These are phyloP conservation scores for Acanthurus tractus DNA, from an alignment of 2,797 vertebrate genomes.

Conservation along the genomic window DNA sequence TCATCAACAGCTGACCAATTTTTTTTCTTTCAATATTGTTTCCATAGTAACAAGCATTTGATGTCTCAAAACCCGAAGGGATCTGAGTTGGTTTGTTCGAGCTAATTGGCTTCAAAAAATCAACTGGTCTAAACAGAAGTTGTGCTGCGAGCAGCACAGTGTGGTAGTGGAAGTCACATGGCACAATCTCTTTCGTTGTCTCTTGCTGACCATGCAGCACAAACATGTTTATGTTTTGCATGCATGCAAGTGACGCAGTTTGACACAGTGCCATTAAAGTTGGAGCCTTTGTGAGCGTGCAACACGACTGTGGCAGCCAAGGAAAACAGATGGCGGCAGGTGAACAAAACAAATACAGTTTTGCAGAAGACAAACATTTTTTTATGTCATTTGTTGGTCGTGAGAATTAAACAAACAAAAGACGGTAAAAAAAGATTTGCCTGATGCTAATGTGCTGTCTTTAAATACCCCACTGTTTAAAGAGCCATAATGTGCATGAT, in stretches of 20 bases:
- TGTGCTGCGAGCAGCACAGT: slow-evolving; percentile 16
- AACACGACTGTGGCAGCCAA: background rate
- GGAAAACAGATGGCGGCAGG: background rate
- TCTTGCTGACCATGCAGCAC: slow-evolving; percentile 2
- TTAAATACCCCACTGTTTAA: slow-evolving; percentile 15
- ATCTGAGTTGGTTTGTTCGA: slow-evolving; percentile 11
- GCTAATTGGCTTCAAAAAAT: slow-evolving; percentile 48
- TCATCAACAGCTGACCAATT: background rate
- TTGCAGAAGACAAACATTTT: background rate
- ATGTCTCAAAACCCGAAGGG: background rate
- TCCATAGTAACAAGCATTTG: slow-evolving; percentile 47
- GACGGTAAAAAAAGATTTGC: slow-evolving; percentile 12
- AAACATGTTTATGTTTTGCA: background rate
- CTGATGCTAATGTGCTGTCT: slow-evolving; percentile 10
- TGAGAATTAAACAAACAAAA: slow-evolving; percentile 4
- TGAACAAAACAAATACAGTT: background rate
- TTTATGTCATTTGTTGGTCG: slow-evolving; percentile 10
- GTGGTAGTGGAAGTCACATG: slow-evolving; percentile 12
- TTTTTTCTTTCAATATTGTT: slow-evolving; percentile 17
- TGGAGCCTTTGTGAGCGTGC: background rate
- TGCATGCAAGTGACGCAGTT: background rate
- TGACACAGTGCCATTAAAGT: slow-evolving; percentile 9
- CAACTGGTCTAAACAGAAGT: slow-evolving; percentile 25
- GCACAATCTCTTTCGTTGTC: slow-evolving; percentile 4
- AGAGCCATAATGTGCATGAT: background rate